Base-by-base conservation (phyloP, 2,113 vertebrate species). In the Pampusana beccarii region DNA sequence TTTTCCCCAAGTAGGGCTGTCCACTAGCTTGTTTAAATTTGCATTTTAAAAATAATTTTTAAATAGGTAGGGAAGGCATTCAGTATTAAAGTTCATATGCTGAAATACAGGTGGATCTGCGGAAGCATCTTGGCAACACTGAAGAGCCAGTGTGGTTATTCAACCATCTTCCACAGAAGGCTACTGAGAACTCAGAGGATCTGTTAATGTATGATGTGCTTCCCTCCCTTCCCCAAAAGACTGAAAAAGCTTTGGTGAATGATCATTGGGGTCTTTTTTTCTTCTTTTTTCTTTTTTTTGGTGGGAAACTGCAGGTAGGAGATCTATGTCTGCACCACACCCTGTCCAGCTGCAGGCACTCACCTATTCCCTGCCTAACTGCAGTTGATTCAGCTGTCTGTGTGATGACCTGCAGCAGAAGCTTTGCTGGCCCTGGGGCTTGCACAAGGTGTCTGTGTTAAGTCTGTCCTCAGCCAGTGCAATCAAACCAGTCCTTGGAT, bases 271-370 rank as follows among this genome's bases (percentile, higher is more conserved):
- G 21, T 13, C 8, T 36, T 51, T 78, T 65, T 79, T 89, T 5
- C 6, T 13, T 67, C 2, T 33, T 28, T 42, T 50, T 51, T 36
- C 48, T 25, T 6, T 13, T 73, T 21, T 62, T 16, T 1, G 2
- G 9, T 42, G 21, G 29, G 19, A 48, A 82, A 17, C 21, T 2
- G 5, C 44, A 66, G 21, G 31, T 57, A 11, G 26, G 51, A 54
- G 25, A 28, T 44, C 5, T 3, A 3, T 2, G 13, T 38, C 24
- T 48, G 2, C 38, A 21, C 24, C 16, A 15, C 13, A 0, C 14
- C 24, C 14, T 51, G 34, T 31, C 80, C 14, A 14, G 1, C 25
- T 4, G 19, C 28, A 38, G 25, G 15, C 40, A 34, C 33, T 29
- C 5, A 0, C 10, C 50, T 72, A 1, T n/a, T 84, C 28, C 40